A percentile compares a stretch with the other conserved stretches of the same genome.
Evolutionary conservation across 2,113 vertebrate species (phyloP).

Genomic region (Sakesphorus luctuosus): DNA sequence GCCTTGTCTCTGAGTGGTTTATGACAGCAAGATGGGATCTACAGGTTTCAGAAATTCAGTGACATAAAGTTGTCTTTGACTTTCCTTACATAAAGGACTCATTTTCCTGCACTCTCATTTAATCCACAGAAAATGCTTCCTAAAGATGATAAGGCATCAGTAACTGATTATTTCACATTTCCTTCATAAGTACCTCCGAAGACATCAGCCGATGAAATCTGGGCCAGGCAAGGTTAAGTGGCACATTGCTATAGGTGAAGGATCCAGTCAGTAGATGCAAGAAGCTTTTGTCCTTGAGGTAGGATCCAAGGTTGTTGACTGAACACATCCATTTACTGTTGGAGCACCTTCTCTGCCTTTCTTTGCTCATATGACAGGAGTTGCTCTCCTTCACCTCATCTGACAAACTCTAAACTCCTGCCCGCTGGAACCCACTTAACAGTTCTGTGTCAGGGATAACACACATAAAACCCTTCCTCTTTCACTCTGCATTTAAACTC

Average conservation of each 20-base stretch:
- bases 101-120: neutral
- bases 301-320: neutral
- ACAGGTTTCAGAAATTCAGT: neutral
- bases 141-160: neutral
- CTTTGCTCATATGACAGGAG: neutral
- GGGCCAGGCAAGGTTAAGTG: neutral
- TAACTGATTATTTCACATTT: neutral
- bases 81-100: neutral
- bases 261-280: neutral
- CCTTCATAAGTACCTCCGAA: neutral
- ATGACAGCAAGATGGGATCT: neutral
- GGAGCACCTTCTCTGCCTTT: neutral
- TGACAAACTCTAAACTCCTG: neutral
- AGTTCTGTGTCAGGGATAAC: constrained; percentile 17
- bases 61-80: neutral
- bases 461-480: neutral
- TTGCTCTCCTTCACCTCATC: neutral
- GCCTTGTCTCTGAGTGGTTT: neutral
- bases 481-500: constrained; percentile 31
- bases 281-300: neutral
- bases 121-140: neutral
- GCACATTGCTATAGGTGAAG: neutral
- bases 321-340: neutral
- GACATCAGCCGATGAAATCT: neutral
- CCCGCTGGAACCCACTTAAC: neutral